phyloP scores from a whole-genome alignment of 2,888 invertebrate genomes.

The Hemistola chrysoprasaria region DNA sequence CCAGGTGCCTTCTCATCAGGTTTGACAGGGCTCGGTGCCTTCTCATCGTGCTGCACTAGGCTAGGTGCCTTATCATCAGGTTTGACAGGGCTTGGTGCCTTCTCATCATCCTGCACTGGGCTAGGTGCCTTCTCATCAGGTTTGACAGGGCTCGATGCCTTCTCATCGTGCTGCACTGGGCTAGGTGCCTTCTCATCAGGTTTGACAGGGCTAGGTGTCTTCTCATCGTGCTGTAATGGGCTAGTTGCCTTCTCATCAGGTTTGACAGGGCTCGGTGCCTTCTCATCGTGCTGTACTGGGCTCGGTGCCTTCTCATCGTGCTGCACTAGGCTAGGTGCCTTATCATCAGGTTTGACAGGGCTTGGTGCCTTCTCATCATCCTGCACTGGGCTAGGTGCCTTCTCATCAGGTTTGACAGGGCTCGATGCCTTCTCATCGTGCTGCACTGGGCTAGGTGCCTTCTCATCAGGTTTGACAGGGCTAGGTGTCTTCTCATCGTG shows the following conservation, averaged over 20 bases:
- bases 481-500: no score
- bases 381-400: constrained; percentile 6
- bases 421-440: constrained; percentile 11
- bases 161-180: constrained; percentile 16
- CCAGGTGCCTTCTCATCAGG: constrained; percentile 3
- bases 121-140: not conserved
- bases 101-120: not conserved
- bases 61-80: constrained; percentile 4
- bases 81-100: constrained; percentile 2
- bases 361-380: constrained; percentile 5
- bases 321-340: constrained; percentile 5
- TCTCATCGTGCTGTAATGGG: not conserved
- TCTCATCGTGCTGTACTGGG: constrained; percentile 8
- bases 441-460: constrained; percentile 5
- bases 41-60: not conserved
- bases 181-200: constrained; percentile 10
- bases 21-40: not conserved
- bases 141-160: constrained; percentile 12
- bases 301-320: constrained; percentile 6
- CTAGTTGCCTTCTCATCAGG: constrained; percentile 10
- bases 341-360: constrained; percentile 7
- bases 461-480: constrained; percentile 8
- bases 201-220: constrained; percentile 10
- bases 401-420: constrained; percentile 5
- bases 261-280: constrained; percentile 7